A percentile compares a stretch with the other conserved stretches of the same genome.
Conservation (phyloP, 2,113 vertebrate species). For the Carassius carassius region DNA sequence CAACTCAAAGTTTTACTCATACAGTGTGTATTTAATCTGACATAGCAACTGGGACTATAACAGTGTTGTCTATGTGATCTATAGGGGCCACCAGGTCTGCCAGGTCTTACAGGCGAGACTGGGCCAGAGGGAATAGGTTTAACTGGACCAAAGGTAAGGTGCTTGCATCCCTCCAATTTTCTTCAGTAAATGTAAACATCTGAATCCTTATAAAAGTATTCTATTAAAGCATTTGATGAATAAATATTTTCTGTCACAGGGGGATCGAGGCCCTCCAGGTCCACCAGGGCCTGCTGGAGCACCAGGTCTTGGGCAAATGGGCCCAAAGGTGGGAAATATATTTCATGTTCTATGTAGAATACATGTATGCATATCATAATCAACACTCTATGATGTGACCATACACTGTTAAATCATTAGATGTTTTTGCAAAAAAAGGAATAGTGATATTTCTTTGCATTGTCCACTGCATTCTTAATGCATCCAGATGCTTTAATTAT, state of each 20-base stretch:
- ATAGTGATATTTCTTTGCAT: too few relatives aligned
- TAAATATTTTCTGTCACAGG: conserved; percentile 67
- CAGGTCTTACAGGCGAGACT: conserved; percentile 76
- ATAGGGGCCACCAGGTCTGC: conserved; percentile 78
- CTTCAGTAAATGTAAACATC: background rate
- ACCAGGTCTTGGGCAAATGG: conserved; percentile 69
- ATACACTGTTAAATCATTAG: background rate
- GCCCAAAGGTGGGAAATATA: conserved; percentile 76
- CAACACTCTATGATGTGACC: too few relatives aligned
- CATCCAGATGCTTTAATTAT: too few relatives aligned
- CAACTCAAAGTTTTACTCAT: too few relatives aligned
- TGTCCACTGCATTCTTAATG: too few relatives aligned
- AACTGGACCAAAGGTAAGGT: conserved; percentile 82
- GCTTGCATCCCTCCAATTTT: background rate
- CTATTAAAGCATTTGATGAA: background rate
- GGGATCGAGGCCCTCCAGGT: conserved; percentile 77
- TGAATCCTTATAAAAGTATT: too few relatives aligned
- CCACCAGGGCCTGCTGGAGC: conserved; percentile 72
- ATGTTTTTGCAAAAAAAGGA: too few relatives aligned
- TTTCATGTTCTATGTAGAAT: too few relatives aligned
- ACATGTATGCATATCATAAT: too few relatives aligned
- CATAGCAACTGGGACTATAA: background rate
- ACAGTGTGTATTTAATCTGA: too few relatives aligned
- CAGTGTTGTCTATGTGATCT: conserved; percentile 20
- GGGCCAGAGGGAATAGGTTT: conserved; percentile 80